Percentiles rank a stretch among this genome's conserved stretches.
Evolutionary conservation across 2,888 invertebrate species (phyloP).

Genomic region (Amblyjoppa proteus): DNA sequence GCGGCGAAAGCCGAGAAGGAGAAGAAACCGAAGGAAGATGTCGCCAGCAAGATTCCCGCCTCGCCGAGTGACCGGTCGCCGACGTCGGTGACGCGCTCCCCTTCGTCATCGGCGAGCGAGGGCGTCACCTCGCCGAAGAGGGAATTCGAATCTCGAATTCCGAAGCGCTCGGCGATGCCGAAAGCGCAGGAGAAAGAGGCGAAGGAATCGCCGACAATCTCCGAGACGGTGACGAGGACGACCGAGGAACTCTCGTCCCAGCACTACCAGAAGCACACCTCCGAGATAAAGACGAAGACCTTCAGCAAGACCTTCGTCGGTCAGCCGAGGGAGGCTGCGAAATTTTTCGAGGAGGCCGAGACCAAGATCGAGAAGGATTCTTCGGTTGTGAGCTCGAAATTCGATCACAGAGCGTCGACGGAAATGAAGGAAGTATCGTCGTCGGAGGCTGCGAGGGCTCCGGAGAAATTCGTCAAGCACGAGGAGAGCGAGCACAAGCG

Average conservation of each 20-base stretch:
- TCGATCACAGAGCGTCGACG: constrained; percentile 77
- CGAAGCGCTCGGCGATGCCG: constrained; percentile 70
- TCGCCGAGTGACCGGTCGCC: constrained; percentile 18
- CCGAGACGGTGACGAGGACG: constrained; percentile 72
- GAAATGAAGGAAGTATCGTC: constrained; percentile 79
- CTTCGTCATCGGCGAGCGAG: constrained; percentile 20
- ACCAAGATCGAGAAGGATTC: constrained; percentile 60
- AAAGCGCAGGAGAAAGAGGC: constrained; percentile 68
- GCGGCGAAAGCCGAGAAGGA: constrained; percentile 78
- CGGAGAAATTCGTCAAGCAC: constrained; percentile 77
- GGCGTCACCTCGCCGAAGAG: constrained; percentile 48
- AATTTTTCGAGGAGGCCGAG: constrained; percentile 74
- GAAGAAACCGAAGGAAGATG: constrained; percentile 65
- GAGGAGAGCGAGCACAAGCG: constrained; percentile 79
- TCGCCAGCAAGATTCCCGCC: constrained; percentile 16
- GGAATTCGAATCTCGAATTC: constrained; percentile 80
- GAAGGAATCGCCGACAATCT: constrained; percentile 54
- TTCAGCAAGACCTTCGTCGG: constrained; percentile 74
- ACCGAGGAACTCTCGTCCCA: constrained; percentile 77
- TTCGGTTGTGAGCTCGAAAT: constrained; percentile 75
- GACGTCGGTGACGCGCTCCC: neutral
- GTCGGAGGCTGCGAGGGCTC: constrained; percentile 77
- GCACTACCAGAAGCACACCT: constrained; percentile 73
- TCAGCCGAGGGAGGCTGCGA: constrained; percentile 75
- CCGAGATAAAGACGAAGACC: constrained; percentile 74